These are phyloP conservation scores for Coryphaenoides rupestris DNA, from an alignment of 2,113 vertebrate species.

Conservation along the genomic window DNA sequence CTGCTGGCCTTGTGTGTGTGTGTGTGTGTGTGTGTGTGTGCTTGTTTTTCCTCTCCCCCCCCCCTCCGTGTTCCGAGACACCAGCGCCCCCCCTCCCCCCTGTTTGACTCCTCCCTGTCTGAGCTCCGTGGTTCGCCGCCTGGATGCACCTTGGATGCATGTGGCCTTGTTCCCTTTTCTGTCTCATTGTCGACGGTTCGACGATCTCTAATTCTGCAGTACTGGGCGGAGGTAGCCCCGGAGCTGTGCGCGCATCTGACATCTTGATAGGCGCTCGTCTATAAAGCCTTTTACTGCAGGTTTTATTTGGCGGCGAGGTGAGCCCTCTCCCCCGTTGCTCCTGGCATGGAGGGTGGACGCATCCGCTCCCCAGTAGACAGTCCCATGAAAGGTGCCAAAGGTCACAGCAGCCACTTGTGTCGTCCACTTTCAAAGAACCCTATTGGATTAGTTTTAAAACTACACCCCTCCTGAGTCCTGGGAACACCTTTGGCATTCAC, in stretches of 20 bases:
- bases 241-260: conserved; percentile 49
- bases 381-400: conserved; percentile 55
- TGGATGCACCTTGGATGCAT: conserved; percentile 67
- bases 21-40: no score
- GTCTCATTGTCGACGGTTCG: no score
- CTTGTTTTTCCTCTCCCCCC: conserved; percentile 42
- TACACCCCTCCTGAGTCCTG: not conserved
- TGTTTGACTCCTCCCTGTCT: conserved; percentile 50
- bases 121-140: conserved; percentile 46
- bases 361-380: conserved; percentile 75
- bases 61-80: conserved; percentile 27
- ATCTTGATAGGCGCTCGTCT: conserved; percentile 38
- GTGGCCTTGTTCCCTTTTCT: conserved; percentile 48
- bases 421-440: conserved; percentile 28
- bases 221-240: conserved; percentile 58
- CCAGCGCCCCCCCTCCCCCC: conserved; percentile 43
- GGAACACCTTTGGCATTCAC: not conserved
- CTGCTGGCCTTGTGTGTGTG: no score
- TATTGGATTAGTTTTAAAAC: not conserved
- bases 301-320: conserved; percentile 49
- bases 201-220: conserved; percentile 67
- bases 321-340: conserved; percentile 60
- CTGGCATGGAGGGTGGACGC: conserved; percentile 67
- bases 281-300: conserved; percentile 68
- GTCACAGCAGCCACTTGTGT: not conserved